Evolutionary conservation across 2,113 vertebrate genomes (phyloP), one percentile per base, ranked within the genome.

Genomic region (Sapajus apella): DNA sequence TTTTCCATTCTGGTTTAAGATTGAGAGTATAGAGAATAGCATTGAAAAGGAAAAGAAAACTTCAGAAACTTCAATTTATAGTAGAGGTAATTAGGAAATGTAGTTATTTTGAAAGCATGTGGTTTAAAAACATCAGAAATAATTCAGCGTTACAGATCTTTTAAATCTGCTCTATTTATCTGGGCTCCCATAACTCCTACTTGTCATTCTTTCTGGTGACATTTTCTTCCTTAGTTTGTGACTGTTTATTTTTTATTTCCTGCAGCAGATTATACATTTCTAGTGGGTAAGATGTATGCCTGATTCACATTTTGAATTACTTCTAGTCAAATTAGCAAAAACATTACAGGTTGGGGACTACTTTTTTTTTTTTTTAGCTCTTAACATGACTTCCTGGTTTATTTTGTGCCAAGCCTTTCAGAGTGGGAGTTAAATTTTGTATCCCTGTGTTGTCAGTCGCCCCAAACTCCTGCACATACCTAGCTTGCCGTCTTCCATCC

Each of bases 51-150:
- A 23, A 96, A 16, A 66, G 58, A 83, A 73, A 90, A 73, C 25
- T 83, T 90, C 40, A 87, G 30, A 93, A 66, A 87, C 93, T 94
- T 91, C 35, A 56, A 18, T 87, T 72, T 94, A 56, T 87, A 80
- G 64, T 58, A 75, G 37, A 84, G 12, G 25, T 27, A 96, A 79
- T 56, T 93, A 81, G 52, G 20, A 94, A 90, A 77, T 55, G n/a
- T 32, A 80, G 16, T 82, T 79, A 91, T 77, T 96, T 86, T 94
- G 10, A 81, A 85, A 86, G 21, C 30, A 86, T 37, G 37, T 14
- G 72, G 30, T 96, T 64, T 86, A 58, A 81, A 73, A 85, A 56
- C 14, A 70, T 86, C 35, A 82, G 73, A 85, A 89, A 40, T 32
- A 92, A 87, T 83, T 93, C 37, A 82, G 32, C 40, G 64, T 80